Conservation (phyloP, 2,797 vertebrate genomes). For the Notolabrus celidotus region DNA sequence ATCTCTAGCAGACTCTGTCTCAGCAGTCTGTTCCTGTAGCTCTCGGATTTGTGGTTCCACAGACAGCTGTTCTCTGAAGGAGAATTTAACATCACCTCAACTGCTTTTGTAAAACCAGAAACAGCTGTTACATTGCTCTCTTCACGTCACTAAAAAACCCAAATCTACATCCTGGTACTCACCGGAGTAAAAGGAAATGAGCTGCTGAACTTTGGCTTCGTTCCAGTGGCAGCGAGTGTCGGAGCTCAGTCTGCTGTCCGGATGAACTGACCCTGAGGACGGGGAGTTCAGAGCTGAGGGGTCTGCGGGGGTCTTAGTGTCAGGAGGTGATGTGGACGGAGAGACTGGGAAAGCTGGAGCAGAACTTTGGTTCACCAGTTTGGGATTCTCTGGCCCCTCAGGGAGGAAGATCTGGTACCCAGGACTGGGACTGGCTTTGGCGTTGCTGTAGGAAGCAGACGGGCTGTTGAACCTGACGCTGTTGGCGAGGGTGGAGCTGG, state of each 20-base stretch:
- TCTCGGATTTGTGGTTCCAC: slow-evolving; percentile 69
- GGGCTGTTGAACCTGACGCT: slow-evolving; percentile 1
- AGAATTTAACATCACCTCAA: too few species aligned
- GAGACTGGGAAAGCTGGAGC: slow-evolving; percentile 10
- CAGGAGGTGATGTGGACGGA: slow-evolving; percentile 4
- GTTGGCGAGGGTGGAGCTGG: slow-evolving; percentile 32
- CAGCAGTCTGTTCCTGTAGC: slow-evolving; percentile 66
- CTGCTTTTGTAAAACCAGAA: too few species aligned
- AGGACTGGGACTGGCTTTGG: background rate
- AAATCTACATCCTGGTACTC: slow-evolving; percentile 17
- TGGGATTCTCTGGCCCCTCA: slow-evolving; percentile 14
- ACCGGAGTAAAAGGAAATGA: slow-evolving; percentile 74
- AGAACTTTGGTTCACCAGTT: background rate
- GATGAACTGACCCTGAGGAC: background rate
- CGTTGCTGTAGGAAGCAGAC: background rate
- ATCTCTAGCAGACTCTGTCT: slow-evolving; percentile 65
- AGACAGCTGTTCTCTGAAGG: slow-evolving; percentile 65
- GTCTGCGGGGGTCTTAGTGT: slow-evolving; percentile 23
- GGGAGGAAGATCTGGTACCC: slow-evolving; percentile 31
- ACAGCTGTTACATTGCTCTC: too few species aligned
- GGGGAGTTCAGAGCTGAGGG: background rate
- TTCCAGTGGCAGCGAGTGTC: slow-evolving; percentile 69
- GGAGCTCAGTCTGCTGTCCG: slow-evolving; percentile 2
- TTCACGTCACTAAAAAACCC: too few species aligned
- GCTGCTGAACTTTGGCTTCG: slow-evolving; percentile 71